Evolutionary conservation across 2,113 vertebrate species (phyloP).

Genomic region (Nerophis lumbriciformis): DNA sequence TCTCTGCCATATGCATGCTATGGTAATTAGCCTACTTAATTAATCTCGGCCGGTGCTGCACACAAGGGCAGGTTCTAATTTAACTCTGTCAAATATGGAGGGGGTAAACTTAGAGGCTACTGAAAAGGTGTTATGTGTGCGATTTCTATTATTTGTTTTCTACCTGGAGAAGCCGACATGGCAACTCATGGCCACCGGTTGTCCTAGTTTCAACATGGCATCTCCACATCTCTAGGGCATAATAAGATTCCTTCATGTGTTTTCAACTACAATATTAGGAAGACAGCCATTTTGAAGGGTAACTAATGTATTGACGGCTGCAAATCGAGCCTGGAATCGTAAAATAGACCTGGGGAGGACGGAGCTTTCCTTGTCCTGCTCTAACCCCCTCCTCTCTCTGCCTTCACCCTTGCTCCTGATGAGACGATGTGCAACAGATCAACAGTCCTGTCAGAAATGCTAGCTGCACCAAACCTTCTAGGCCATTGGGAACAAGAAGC

Average conservation of each 20-base stretch:
- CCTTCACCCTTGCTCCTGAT: conserved; percentile 13
- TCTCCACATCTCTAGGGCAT: conserved; percentile 8
- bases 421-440: conserved; percentile 36
- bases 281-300: conserved; percentile 60
- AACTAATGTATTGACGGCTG: conserved; percentile 53
- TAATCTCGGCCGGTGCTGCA: conserved; percentile 65
- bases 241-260: conserved; percentile 54
- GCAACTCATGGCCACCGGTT: conserved; percentile 19
- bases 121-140: conserved; percentile 9
- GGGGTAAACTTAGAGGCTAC: conserved; percentile 34
- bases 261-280: conserved; percentile 56
- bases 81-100: conserved; percentile 52
- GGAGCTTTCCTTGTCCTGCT: conserved; percentile 26
- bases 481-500: conserved; percentile 36
- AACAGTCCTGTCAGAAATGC: conserved; percentile 49
- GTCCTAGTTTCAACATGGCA: conserved; percentile 15
- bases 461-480: conserved; percentile 40
- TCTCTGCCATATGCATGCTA: conserved; percentile 61
- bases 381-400: neutral
- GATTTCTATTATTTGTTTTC: neutral
- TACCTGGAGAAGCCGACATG: neutral
- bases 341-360: conserved; percentile 37
- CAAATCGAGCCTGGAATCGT: conserved; percentile 39
- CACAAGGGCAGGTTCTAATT: conserved; percentile 64
- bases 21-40: conserved; percentile 69